phyloP scores from a whole-genome alignment of 2,797 vertebrate species.

The Siniperca obscura region DNA sequence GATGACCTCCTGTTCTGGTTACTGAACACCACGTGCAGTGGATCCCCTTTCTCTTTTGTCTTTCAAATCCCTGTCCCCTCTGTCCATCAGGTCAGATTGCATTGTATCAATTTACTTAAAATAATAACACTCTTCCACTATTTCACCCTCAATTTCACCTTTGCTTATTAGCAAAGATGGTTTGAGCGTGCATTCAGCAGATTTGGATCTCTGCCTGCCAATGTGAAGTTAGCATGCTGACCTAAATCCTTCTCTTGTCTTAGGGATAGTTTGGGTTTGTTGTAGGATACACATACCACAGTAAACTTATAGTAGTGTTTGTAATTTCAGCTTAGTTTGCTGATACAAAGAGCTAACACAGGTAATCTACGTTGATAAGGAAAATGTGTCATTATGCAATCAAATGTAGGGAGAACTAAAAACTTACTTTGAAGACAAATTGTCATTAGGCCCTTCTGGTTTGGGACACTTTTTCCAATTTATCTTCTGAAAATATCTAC shows the following conservation, averaged over 20 bases:
- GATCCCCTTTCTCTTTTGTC: not conserved
- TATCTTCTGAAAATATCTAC: too few species aligned
- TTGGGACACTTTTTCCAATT: too few species aligned
- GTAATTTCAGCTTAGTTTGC: too few species aligned
- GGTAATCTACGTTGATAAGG: too few species aligned
- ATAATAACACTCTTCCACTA: conserved; percentile 1
- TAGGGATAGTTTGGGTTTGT: too few species aligned
- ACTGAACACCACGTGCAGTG: not conserved
- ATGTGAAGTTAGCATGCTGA: not conserved
- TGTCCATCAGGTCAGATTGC: not conserved
- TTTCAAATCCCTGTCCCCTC: not conserved
- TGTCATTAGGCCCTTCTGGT: too few species aligned
- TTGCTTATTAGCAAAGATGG: conserved; percentile 1
- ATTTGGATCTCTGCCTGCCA: conserved; percentile 8
- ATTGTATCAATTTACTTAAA: conserved; percentile 6
- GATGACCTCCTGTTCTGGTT: conserved; percentile 21
- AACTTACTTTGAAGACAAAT: too few species aligned
- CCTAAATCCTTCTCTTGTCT: conserved; percentile 25
- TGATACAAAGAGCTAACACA: too few species aligned
- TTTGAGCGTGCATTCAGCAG: not conserved
- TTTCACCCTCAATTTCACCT: not conserved
- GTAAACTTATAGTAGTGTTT: too few species aligned
- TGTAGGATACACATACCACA: too few species aligned
- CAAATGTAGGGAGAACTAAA: too few species aligned
- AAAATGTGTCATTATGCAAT: too few species aligned